Evolutionary conservation across 2,888 invertebrate genomes (phyloP), one percentile per base, ranked within the genome.

Genomic region (Lycia hirtaria): DNA sequence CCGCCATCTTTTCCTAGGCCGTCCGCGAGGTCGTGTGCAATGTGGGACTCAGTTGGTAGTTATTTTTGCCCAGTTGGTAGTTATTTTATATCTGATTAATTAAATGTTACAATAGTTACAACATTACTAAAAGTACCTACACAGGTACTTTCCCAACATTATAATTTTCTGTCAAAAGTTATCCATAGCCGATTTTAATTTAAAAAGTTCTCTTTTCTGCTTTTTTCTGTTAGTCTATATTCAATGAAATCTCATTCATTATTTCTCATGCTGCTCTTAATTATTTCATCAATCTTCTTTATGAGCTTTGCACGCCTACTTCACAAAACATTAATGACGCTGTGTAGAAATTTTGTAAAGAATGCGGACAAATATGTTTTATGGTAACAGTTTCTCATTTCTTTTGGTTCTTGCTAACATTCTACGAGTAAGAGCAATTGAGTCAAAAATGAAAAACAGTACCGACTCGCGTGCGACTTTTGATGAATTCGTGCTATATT

Each of bases 401-500:
- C 17, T 45, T 52, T 37, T 52, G 9, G 17, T 51, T 32, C 50
- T 40, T 40, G 2, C 15, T 41, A 26, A 51, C 24, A 5, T 17
- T 50, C 26, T 14, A 35, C 20, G 6, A 49, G 9, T 38, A 5
- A 49, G n/a, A 51, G 35, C 22, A 43, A 28, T 30, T 24, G 24
- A 33, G 17, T 43, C 19, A 52, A 37, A 44, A 20, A 54, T 19
- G 38, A 40, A 37, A 40, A 33, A 48, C 41, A 48, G n/a, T 30
- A 30, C 15, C 26, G 12, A 33, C 26, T 53, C n/a, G 48, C 48
- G 37, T 55, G 54, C 32, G 12, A 37, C 38, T 38, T 41, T 41
- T 49, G 35, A 56, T 49, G 20, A 19, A 63, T 60, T 58, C 51
- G 35, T 57, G 41, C 51, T 28, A 63, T 61, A 54, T 40, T 55